Evolutionary conservation across 2,113 vertebrate genomes (phyloP).

Genomic region (Melanerpes formicivorus): DNA sequence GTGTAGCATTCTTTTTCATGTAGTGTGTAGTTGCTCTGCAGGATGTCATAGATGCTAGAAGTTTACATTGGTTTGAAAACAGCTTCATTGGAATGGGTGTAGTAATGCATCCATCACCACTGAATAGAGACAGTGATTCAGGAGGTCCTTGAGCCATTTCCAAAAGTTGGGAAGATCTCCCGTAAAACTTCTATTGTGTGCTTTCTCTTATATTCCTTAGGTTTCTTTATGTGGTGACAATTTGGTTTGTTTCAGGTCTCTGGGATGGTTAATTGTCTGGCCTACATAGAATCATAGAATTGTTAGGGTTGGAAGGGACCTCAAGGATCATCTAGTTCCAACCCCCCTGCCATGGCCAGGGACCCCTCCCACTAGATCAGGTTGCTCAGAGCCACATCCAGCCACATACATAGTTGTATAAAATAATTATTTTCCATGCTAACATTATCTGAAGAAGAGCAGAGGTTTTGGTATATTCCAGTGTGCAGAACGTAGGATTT

Average conservation of each 20-base stretch:
- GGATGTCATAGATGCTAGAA: neutral
- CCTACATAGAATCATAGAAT: neutral
- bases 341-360: too few species aligned
- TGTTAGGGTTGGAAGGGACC: too few species aligned
- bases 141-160: neutral
- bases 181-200: neutral
- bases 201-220: neutral
- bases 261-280: neutral
- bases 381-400: too few species aligned
- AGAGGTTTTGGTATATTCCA: neutral
- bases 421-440: neutral
- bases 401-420: neutral
- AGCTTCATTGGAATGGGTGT: neutral
- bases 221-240: neutral
- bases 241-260: neutral
- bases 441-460: neutral
- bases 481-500: neutral
- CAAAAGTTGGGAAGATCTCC: neutral
- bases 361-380: too few species aligned
- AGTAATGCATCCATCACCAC: neutral
- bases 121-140: neutral
- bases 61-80: neutral
- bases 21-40: neutral
- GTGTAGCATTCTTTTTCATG: neutral
- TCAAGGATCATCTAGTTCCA: too few species aligned